These are phyloP conservation scores for Poeciliopsis turrubarensis DNA, from an alignment of 2,113 vertebrate genomes.

Conservation along the genomic window DNA sequence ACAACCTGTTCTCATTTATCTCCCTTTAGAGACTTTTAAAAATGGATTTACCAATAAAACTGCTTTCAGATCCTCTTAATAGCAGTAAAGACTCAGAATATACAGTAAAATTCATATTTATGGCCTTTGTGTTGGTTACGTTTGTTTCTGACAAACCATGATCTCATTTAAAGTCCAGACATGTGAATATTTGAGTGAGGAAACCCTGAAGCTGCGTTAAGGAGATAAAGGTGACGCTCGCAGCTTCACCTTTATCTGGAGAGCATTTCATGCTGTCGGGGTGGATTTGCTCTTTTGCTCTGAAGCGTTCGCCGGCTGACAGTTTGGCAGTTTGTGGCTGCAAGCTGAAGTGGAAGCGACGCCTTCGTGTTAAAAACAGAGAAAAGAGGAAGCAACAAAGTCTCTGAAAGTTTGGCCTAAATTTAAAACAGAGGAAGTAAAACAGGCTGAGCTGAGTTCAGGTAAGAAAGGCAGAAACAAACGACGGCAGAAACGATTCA, in stretches of 20 bases:
- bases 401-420: slow-evolving; percentile 61
- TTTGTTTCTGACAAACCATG: not conserved
- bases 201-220: not conserved
- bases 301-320: not conserved
- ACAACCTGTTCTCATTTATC: too few relatives aligned
- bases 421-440: slow-evolving; percentile 62
- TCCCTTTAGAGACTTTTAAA: not conserved
- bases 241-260: not conserved
- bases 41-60: too few relatives aligned
- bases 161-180: not conserved
- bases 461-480: not conserved
- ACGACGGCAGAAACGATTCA: too few relatives aligned
- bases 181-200: not conserved
- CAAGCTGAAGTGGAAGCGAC: slow-evolving; percentile 4
- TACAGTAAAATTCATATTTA: too few relatives aligned
- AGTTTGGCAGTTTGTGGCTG: not conserved
- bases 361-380: not conserved
- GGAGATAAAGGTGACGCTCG: not conserved
- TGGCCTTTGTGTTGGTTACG: not conserved
- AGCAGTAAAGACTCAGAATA: too few relatives aligned
- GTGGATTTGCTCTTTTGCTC: not conserved
- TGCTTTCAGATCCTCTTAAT: not conserved
- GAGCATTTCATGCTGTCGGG: not conserved
- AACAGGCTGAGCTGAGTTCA: slow-evolving; percentile 19
- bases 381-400: slow-evolving; percentile 60